Evolutionary conservation across 2,797 vertebrate species (phyloP), one percentile per base, ranked within the genome.

Genomic region (Myripristis murdjan): DNA sequence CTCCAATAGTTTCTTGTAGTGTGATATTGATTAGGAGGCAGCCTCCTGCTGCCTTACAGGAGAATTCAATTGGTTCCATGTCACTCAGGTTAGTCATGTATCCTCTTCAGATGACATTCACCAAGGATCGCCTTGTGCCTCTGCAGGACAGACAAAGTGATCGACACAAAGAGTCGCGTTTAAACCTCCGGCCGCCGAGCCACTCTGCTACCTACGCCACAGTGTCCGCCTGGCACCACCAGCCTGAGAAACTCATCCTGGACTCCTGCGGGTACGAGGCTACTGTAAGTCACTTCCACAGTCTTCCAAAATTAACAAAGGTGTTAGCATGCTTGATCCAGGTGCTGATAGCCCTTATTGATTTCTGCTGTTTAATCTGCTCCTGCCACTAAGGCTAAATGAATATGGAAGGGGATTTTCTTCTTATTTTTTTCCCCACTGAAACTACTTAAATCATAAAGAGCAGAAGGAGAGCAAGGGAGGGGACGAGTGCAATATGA

Each of bases 241-340:
- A 97, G 87, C 98, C 98, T 0, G 98, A 99, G 92, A 99, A 99
- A 65, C 97, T 99, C 87, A 99, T 99, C 93, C 95, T 99, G 9
- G 97, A 99, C 79, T 98, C 98, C 79, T 99, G 98, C 0, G 96
- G 97, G 46, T 99, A 99, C 0, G 98, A 99, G 93, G 97, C 98
- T 73, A 98, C 96, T 0, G 98, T 99, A 92, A 97, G 98, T 91
- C 93, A 11, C 65, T 18, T 55, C 64, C 23, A 15, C 12, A 1
- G 2, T 23, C 49, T 41, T 6, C 39, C n/a, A n/a, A n/a, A n/a
- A n/a, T n/a, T n/a, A n/a, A n/a, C n/a, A n/a, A n/a, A n/a, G n/a
- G n/a, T n/a, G n/a, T n/a, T n/a, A n/a, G n/a, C n/a, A n/a, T n/a
- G n/a, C n/a, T n/a, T n/a, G n/a, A n/a, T n/a, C n/a, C n/a, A n/a